phyloP scores from a whole-genome alignment of 1,140 invertebrate genomes.

The Trichonephila clavipes region DNA sequence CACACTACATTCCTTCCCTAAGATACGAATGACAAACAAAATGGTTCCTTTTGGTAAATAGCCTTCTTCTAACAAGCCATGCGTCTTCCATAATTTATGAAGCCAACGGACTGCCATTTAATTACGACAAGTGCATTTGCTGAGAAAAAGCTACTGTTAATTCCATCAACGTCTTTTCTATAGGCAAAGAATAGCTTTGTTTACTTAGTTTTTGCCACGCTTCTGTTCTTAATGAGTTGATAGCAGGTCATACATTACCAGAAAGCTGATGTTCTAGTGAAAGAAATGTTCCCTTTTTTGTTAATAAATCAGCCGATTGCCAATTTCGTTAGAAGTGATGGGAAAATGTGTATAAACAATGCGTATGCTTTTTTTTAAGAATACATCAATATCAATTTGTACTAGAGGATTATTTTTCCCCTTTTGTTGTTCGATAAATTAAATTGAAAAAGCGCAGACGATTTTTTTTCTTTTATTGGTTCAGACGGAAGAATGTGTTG shows the following conservation, averaged over 20 bases:
- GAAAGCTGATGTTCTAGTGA: neutral
- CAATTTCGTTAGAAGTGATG: neutral
- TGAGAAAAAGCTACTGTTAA: neutral
- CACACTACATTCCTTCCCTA: neutral
- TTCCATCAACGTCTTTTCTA: slow-evolving; percentile 12
- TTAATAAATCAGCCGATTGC: neutral
- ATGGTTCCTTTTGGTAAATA: slow-evolving; percentile 2
- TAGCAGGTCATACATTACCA: neutral
- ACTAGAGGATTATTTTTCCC: neutral
- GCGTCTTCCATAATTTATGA: slow-evolving; percentile 11
- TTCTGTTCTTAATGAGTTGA: neutral
- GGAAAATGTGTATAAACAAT: neutral
- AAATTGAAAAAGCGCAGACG: neutral
- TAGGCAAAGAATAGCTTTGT: neutral
- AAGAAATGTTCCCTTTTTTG: neutral
- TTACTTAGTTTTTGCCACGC: slow-evolving; percentile 3
- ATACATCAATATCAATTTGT: neutral
- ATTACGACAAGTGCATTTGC: slow-evolving; percentile 10
- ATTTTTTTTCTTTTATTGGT: neutral
- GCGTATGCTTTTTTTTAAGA: neutral
- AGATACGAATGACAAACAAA: slow-evolving; percentile 17
- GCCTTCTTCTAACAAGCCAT: slow-evolving; percentile 8
- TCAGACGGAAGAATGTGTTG: neutral
- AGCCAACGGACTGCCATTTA: neutral
- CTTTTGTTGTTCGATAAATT: neutral